A percentile compares a stretch with the other conserved stretches of the same genome.
Evolutionary conservation across 2,113 vertebrate species (phyloP).

Genomic region (Laticauda colubrina): DNA sequence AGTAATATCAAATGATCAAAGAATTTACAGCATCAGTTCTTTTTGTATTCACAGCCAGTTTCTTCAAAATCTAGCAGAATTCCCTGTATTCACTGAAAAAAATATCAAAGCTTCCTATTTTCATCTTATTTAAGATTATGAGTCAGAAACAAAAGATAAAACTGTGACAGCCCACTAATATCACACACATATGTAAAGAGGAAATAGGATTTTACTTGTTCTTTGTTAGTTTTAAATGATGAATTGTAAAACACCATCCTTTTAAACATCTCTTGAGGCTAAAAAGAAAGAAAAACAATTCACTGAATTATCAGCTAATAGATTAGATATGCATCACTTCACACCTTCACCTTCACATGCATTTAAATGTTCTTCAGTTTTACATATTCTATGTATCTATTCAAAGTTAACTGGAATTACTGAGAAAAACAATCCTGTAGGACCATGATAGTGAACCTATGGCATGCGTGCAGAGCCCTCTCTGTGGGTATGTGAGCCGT

Average conservation of each 20-base stretch:
- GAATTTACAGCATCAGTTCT: not conserved
- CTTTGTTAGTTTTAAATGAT: slow-evolving; percentile 88
- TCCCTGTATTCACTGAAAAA: slow-evolving; percentile 9
- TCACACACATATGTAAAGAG: slow-evolving; percentile 18
- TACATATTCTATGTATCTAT: not conserved
- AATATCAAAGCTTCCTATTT: not conserved
- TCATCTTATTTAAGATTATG: slow-evolving; percentile 26
- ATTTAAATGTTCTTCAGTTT: not conserved
- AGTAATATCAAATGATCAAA: not conserved
- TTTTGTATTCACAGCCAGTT: not conserved
- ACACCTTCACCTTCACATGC: not conserved
- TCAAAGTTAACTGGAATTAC: not conserved
- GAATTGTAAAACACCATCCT: slow-evolving; percentile 98
- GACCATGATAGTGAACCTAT: too few relatives aligned
- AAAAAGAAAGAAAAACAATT: slow-evolving; percentile 71
- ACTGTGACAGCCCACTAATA: slow-evolving; percentile 7
- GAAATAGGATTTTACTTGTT: slow-evolving; percentile 78
- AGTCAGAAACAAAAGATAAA: slow-evolving; percentile 27
- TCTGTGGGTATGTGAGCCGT: too few relatives aligned
- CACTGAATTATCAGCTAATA: slow-evolving; percentile 51
- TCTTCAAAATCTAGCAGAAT: slow-evolving; percentile 1
- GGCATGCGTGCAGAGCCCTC: too few relatives aligned
- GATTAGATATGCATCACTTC: not conserved
- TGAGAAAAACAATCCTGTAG: not conserved
- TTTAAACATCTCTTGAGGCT: slow-evolving; percentile 98